A percentile compares a stretch with the other conserved stretches of the same genome.
phyloP scores from a whole-genome alignment of 35 echinoderm and acorn worm genomes.

The Ophiothrix spiculata region DNA sequence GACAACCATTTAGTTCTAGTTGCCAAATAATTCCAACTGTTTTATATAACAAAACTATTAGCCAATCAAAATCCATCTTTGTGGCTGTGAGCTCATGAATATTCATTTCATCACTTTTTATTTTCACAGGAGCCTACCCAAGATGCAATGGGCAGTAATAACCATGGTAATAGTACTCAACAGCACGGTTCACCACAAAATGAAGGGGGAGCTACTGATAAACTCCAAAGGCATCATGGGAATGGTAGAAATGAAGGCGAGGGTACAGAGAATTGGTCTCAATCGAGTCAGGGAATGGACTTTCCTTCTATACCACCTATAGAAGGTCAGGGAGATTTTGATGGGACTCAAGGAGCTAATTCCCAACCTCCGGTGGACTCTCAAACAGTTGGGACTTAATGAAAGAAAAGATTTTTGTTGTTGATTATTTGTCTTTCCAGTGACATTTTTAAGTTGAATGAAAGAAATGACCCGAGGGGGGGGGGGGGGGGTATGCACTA shows the following conservation, averaged over 20 bases:
- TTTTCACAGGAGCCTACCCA: conserved; percentile 9
- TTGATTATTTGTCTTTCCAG: too few species aligned
- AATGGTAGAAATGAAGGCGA: background rate
- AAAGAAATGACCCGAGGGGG: too few species aligned
- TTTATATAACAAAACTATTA: background rate
- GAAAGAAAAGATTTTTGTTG: too few species aligned
- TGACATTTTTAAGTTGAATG: too few species aligned
- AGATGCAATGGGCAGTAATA: conserved; percentile 3
- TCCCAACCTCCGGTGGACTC: background rate
- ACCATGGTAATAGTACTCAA: background rate
- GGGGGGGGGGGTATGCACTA: too few species aligned
- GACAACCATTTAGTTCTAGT: background rate
- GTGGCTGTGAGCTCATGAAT: conserved; percentile 4
- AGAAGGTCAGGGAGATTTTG: background rate
- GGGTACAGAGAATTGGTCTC: background rate
- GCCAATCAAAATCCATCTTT: background rate
- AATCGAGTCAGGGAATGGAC: background rate
- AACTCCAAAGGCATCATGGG: conserved; percentile 1
- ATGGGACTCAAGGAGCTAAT: background rate
- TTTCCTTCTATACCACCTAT: background rate
- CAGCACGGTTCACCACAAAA: background rate
- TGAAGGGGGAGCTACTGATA: background rate
- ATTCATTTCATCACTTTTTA: conserved; percentile 12
- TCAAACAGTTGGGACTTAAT: background rate
- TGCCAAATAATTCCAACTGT: too few species aligned